Base-by-base conservation (phyloP, 2,113 vertebrate species). In the Solea solea region DNA sequence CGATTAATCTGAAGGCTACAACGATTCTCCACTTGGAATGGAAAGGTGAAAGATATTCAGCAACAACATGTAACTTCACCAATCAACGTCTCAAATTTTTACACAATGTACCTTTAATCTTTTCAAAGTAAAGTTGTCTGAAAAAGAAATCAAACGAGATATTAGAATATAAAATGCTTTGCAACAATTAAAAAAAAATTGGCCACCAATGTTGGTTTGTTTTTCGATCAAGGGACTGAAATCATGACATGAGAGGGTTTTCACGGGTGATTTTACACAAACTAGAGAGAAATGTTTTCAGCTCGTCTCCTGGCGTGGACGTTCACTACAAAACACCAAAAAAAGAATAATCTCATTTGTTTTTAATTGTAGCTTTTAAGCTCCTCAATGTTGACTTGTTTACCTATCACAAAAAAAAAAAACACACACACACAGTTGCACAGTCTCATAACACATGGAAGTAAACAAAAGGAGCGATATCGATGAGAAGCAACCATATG, bases 401-500 rank as follows among this genome's bases (percentile, higher is more conserved):
- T 34, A 34, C 5, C 21, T 4, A 34, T 34, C 3, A 34, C 5
- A 34, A 34, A 34, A 34, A 34, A 34, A 34, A 34, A 34, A 34
- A 34, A 34, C 34, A 34, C 34, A 34, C 34, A 34, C 34, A 34
- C 34, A 34, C 34, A 4, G 34, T 62, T 76, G 40, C 45, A 63
- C 69, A 74, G 48, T 21, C 64, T 50, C 9, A 41, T 40, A 61
- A 48, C 1, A 25, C 44, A 14, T 72, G 62, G 39, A 49, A 51
- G 74, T 34, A 68, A 53, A 48, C 6, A 10, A 28, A 64, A 55
- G 27, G 16, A 59, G 46, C 27, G 39, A 41, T 28, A 9, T 58
- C 48, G 10, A 44, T 53, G 48, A 76, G 10, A 79, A 51, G 21
- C 27, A 64, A 69, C 34, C 28, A 48, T 13, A 55, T 51, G 34